A percentile compares a stretch with the other conserved stretches of the same genome.
phyloP scores from a whole-genome alignment of 2,888 invertebrate genomes.

The Rotaria socialis region DNA sequence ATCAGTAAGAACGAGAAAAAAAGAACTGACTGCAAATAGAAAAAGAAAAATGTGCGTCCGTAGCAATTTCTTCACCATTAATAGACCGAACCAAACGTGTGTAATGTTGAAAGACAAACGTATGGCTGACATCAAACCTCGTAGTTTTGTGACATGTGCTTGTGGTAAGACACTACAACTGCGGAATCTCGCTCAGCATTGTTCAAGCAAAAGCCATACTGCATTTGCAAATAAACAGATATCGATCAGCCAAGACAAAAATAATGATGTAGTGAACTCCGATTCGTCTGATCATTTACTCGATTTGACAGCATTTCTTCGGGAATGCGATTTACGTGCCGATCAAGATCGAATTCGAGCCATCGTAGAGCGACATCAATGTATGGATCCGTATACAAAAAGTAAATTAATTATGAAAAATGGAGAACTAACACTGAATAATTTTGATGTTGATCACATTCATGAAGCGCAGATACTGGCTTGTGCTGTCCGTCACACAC shows the following conservation, averaged over 20 bases:
- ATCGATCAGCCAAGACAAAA: too few relatives aligned
- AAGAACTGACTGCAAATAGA: too few relatives aligned
- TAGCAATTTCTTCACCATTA: too few relatives aligned
- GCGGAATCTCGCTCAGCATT: neutral
- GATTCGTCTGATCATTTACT: neutral
- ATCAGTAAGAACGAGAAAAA: too few relatives aligned
- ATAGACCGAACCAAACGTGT: too few relatives aligned
- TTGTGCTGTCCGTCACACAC: neutral
- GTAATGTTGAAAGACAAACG: too few relatives aligned
- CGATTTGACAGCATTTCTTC: neutral
- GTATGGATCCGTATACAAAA: slow-evolving; percentile 30
- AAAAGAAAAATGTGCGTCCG: too few relatives aligned
- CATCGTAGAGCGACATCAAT: neutral
- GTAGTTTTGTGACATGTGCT: neutral
- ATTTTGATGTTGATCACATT: slow-evolving; percentile 12
- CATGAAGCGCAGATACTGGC: slow-evolving; percentile 32
- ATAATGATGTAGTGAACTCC: too few relatives aligned
- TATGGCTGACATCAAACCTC: neutral
- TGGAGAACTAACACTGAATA: neutral
- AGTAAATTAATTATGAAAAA: neutral
- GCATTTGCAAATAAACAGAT: neutral
- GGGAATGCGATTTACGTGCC: neutral
- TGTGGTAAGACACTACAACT: slow-evolving; percentile 5
- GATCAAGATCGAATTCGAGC: neutral
- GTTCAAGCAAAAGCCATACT: slow-evolving; percentile 9